Conservation (phyloP, 2,797 vertebrate species). For the Dicrostonyx torquatus region DNA sequence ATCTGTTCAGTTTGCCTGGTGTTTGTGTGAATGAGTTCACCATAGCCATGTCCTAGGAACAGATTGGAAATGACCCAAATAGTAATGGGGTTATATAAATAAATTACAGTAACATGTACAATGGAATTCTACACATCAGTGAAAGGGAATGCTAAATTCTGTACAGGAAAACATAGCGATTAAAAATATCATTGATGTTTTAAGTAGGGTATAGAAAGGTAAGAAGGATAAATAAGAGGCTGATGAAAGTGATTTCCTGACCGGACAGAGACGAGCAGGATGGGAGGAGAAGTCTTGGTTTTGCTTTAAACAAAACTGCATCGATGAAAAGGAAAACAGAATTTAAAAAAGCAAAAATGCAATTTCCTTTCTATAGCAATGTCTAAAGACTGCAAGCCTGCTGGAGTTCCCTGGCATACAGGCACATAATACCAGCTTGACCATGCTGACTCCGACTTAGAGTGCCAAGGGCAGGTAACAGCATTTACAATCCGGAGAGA, state of each 20-base stretch:
- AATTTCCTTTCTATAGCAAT: neutral
- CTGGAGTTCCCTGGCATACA: neutral
- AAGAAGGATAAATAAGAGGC: neutral
- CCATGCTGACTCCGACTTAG: neutral
- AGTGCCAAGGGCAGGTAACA: neutral
- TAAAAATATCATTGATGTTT: neutral
- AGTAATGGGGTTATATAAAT: neutral
- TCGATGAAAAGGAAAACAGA: neutral
- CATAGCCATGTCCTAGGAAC: neutral
- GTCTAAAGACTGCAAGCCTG: neutral
- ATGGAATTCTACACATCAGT: neutral
- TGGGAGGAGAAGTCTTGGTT: neutral
- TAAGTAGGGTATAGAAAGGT: neutral
- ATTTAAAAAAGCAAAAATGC: neutral
- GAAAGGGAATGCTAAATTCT: neutral
- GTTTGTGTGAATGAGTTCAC: neutral
- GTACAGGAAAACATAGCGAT: neutral
- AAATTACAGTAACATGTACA: neutral
- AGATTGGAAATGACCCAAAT: neutral
- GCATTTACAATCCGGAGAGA: neutral
- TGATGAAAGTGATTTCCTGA: neutral
- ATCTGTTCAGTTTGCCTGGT: neutral
- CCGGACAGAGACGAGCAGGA: neutral
- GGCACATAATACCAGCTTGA: neutral
- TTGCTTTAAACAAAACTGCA: neutral